Percentiles rank a stretch among this genome's conserved stretches.
Conservation (phyloP, 2,113 vertebrate genomes). For the Pristiophorus japonicus region DNA sequence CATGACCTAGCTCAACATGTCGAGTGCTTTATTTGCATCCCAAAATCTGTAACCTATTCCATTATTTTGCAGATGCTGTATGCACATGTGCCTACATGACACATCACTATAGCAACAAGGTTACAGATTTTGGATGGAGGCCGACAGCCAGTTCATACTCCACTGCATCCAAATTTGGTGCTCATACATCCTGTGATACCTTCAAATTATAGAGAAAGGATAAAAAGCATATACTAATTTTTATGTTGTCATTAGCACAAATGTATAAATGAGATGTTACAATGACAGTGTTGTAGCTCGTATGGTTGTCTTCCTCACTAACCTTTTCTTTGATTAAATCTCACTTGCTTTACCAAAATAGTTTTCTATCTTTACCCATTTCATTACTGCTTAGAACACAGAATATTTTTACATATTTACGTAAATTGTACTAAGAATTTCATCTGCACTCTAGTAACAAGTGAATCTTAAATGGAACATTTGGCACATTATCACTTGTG, state of each 20-base stretch:
- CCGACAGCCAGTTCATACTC: neutral
- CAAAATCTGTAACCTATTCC: neutral
- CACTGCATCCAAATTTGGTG: constrained; percentile 4
- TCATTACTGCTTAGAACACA: neutral
- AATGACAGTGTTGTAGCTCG: neutral
- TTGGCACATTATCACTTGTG: neutral
- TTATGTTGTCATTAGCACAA: neutral
- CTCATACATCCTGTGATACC: neutral
- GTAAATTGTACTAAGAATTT: neutral
- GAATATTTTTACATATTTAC: too few species aligned
- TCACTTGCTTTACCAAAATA: neutral
- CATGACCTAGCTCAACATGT: neutral
- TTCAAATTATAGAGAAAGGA: neutral
- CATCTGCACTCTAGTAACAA: neutral
- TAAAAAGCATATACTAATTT: neutral
- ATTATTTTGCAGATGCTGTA: neutral
- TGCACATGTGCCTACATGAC: neutral
- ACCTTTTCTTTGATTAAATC: neutral
- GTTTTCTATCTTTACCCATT: neutral
- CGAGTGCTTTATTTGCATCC: neutral
- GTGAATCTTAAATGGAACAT: neutral
- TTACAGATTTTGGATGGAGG: neutral
- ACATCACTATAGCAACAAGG: constrained; percentile 30
- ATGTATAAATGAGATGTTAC: neutral
- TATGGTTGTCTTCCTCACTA: neutral